phyloP scores from a whole-genome alignment of 2,113 vertebrate genomes.

The Hemichromis elongatus region DNA sequence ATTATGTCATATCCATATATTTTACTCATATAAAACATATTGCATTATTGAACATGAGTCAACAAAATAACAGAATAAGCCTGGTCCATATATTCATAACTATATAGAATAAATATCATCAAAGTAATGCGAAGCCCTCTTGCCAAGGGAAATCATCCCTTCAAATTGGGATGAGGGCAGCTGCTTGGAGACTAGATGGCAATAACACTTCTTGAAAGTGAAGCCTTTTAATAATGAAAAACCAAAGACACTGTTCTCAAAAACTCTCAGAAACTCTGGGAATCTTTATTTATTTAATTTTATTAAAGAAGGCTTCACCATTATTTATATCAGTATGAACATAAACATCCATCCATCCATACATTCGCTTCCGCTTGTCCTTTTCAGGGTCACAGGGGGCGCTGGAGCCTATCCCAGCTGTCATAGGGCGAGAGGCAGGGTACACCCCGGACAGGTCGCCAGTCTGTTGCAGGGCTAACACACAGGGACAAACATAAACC shows the following conservation, averaged over 20 bases:
- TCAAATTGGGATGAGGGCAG: slow-evolving; percentile 38
- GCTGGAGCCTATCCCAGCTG: too few species aligned
- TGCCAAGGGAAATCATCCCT: slow-evolving; percentile 49
- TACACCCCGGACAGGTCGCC: too few species aligned
- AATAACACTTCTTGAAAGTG: slow-evolving; percentile 32
- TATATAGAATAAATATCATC: slow-evolving; percentile 20
- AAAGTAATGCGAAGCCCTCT: slow-evolving; percentile 8
- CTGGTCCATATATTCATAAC: neutral
- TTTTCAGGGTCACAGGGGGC: too few species aligned
- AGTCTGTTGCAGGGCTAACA: too few species aligned
- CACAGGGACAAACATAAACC: neutral
- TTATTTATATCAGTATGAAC: neutral
- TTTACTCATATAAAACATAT: slow-evolving; percentile 15
- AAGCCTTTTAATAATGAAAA: slow-evolving; percentile 36
- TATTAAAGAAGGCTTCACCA: neutral
- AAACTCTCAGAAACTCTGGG: neutral
- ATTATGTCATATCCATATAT: neutral
- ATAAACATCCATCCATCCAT: too few species aligned
- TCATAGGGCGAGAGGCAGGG: too few species aligned
- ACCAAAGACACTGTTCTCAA: neutral
- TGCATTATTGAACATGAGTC: slow-evolving; percentile 4
- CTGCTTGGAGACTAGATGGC: slow-evolving; percentile 31
- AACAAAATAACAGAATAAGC: neutral
- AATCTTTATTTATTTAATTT: neutral
- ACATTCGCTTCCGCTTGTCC: too few species aligned